Base-by-base conservation (phyloP, 2,888 invertebrate species). In the Chloroclystis v-ata region DNA sequence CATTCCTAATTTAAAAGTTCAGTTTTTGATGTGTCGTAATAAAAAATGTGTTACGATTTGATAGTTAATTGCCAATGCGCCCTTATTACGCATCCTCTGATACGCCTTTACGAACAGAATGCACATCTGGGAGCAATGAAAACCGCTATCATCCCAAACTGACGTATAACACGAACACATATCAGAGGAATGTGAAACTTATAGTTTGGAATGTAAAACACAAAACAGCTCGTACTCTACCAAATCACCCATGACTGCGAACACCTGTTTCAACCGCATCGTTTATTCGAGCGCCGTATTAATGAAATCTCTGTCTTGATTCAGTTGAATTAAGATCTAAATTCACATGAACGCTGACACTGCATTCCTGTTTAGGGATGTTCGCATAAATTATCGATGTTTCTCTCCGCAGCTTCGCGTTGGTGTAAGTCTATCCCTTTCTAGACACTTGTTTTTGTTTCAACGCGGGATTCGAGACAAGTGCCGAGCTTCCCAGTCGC, bases 311-410 rank as follows among this genome's bases (percentile, higher is more conserved):
- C 16, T 16, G 28, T 57, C 61, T 51, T 30, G 0, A 0, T n/a
- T 0, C 1, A 0, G 0, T 0, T 0, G 6, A 5, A 7, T 0
- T 69, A 73, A 52, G 57, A 72, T 65, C 45, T 24, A 47, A 37
- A 59, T 65, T 78, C 33, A 44, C 46, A 25, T 55, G 52, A 3
- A 9, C 6, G 12, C 4, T 35, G 32, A 52, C 60, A 62, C 69
- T 78, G 79, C 84, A 85, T 84, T 84, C 84, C 78, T 74, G 80
- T 74, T 75, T 83, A 82, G 85, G 84, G 86, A 83, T 85, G 86
- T 78, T 78, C 82, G 83, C 84, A 85, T 86, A 86, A 84, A 83
- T 86, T 86, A 86, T 85, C 82, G 85, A 85, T 82, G 79, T 83
- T 81, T 77, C 82, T 71, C 78, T 82, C 73, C 65, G 71, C 71